Percentiles rank a stretch among this genome's conserved stretches.
Evolutionary conservation across 1,140 invertebrate species (phyloP).

Genomic region (Chironomus striatipennis): DNA sequence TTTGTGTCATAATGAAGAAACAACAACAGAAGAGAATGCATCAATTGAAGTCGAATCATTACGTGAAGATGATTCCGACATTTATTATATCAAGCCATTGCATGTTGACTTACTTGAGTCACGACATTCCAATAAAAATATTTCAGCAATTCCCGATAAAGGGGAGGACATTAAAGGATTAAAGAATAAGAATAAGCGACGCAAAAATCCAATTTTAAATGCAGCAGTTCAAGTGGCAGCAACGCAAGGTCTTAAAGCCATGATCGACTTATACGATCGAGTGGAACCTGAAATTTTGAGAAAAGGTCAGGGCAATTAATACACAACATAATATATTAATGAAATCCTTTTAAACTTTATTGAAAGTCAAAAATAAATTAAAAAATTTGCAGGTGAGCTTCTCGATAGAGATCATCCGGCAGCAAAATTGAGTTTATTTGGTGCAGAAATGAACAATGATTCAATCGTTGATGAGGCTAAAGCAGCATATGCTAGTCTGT

Average conservation of each 20-base stretch:
- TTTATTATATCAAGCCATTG: neutral
- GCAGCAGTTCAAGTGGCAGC: conserved; percentile 36
- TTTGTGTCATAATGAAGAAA: neutral
- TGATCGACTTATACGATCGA: conserved; percentile 35
- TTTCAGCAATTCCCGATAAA: neutral
- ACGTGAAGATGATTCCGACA: neutral
- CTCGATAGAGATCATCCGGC: conserved; percentile 38
- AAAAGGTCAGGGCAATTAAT: conserved; percentile 33
- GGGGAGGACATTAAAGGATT: neutral
- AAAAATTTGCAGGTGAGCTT: conserved; percentile 33
- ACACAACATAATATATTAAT: neutral
- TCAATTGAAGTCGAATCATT: neutral
- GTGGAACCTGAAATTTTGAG: conserved; percentile 37
- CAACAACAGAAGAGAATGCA: neutral
- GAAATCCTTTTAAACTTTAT: conserved; percentile 25
- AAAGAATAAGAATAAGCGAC: neutral
- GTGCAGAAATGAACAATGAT: conserved; percentile 32
- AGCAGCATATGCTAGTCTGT: conserved; percentile 38
- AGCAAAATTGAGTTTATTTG: conserved; percentile 36
- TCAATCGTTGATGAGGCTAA: conserved; percentile 32
- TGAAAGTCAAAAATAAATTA: neutral
- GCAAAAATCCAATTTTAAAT: conserved; percentile 5
- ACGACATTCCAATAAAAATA: neutral
- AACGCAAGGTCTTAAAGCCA: conserved; percentile 36
- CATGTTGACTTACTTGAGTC: neutral